A percentile compares a stretch with the other conserved stretches of the same genome.
Evolutionary conservation across 2,888 invertebrate genomes (phyloP).

Genomic region (Cyclophora albipunctata): DNA sequence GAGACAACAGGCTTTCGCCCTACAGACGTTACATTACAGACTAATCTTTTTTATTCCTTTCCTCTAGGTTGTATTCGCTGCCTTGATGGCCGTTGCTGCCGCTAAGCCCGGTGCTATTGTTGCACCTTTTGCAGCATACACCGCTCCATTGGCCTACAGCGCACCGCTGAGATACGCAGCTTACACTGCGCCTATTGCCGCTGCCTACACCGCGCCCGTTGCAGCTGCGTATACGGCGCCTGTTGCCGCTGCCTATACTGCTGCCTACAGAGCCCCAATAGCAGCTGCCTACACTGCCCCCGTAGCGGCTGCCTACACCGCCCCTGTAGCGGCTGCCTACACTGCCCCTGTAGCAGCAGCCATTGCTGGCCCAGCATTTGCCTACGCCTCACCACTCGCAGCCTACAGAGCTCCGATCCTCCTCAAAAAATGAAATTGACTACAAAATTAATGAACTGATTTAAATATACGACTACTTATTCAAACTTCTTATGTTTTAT

Average conservation of each 20-base stretch:
- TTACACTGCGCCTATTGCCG: slow-evolving; percentile 34
- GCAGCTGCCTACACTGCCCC: slow-evolving; percentile 41
- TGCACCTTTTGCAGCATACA: slow-evolving; percentile 30
- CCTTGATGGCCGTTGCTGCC: slow-evolving; percentile 48
- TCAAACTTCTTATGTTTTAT: too few species aligned
- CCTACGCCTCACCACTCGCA: slow-evolving; percentile 22
- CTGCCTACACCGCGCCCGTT: slow-evolving; percentile 35
- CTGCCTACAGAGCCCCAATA: slow-evolving; percentile 20
- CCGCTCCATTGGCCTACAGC: slow-evolving; percentile 22
- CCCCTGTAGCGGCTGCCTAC: slow-evolving; percentile 34
- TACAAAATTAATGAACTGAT: slow-evolving; percentile 10
- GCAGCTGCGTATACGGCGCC: slow-evolving; percentile 35
- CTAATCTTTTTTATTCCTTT: too few species aligned
- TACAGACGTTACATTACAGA: too few species aligned
- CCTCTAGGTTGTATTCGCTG: slow-evolving; percentile 47
- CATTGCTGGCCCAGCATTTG: slow-evolving; percentile 31
- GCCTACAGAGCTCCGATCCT: slow-evolving; percentile 31
- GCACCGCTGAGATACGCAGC: slow-evolving; percentile 28
- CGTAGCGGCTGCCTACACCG: slow-evolving; percentile 40
- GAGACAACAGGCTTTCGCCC: too few species aligned
- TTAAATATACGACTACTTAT: neutral
- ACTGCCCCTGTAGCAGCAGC: slow-evolving; percentile 34
- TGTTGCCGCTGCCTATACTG: slow-evolving; percentile 35
- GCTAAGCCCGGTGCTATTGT: slow-evolving; percentile 53
- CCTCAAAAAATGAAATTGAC: slow-evolving; percentile 18